Conservation (phyloP, 2,113 vertebrate species). For the Oncorhynchus clarkii region DNA sequence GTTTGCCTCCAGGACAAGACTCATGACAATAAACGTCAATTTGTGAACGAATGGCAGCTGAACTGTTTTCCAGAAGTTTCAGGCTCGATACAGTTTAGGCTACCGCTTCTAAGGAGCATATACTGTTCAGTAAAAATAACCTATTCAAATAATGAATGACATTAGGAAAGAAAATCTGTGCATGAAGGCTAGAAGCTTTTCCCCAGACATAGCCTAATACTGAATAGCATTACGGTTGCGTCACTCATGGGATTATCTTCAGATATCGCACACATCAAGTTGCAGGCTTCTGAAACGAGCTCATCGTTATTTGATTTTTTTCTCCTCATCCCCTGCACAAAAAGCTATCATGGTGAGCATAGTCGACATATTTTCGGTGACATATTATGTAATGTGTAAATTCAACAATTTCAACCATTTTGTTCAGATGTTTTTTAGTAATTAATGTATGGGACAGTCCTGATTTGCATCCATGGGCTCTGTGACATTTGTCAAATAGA, state of each 20-base stretch:
- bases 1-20: no score
- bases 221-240: not conserved
- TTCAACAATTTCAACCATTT: not conserved
- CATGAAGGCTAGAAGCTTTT: not conserved
- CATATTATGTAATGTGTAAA: not conserved
- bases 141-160: not conserved
- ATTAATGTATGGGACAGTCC: not conserved
- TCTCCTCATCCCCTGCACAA: not conserved
- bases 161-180: not conserved
- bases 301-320: not conserved
- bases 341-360: slow-evolving; percentile 3
- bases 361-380: not conserved
- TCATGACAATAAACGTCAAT: no score
- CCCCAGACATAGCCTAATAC: not conserved
- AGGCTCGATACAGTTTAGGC: no score
- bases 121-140: not conserved
- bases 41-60: no score
- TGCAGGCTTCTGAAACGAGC: not conserved
- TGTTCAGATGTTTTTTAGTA: not conserved
- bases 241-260: slow-evolving; percentile 15
- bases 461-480: not conserved
- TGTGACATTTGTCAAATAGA: not conserved
- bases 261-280: slow-evolving; percentile 16
- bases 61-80: no score
- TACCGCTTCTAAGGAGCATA: no score